Evolutionary conservation across 2,888 invertebrate species (phyloP).

Genomic region (Ornithoptera alexandrae): DNA sequence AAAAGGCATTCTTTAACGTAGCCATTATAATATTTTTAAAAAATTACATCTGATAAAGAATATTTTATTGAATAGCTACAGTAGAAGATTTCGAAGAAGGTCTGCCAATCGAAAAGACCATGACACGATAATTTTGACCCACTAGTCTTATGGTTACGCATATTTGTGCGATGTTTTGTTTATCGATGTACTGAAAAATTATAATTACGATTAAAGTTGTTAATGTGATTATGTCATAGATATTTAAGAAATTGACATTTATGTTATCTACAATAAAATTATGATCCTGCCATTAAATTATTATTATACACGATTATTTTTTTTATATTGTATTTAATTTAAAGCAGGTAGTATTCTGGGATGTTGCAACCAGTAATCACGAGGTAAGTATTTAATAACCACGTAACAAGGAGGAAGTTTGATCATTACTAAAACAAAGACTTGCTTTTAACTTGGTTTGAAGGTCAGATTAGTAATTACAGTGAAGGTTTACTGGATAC

Average conservation of each 20-base stretch:
- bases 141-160: slow-evolving; percentile 6
- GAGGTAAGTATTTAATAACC: neutral
- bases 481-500: slow-evolving; percentile 8
- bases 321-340: neutral
- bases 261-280: neutral
- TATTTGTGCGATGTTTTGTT: neutral
- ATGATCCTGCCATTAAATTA: neutral
- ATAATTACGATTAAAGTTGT: neutral
- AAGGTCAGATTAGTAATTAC: slow-evolving; percentile 1
- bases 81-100: slow-evolving; percentile 15
- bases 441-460: slow-evolving; percentile 12
- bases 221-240: neutral
- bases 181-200: neutral
- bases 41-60: neutral
- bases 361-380: neutral
- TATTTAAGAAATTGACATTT: neutral
- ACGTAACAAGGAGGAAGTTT: neutral
- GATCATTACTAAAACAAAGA: slow-evolving; percentile 13
- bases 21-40: neutral
- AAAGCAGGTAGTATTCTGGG: neutral
- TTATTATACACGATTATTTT: neutral
- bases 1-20: neutral
- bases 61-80: neutral
- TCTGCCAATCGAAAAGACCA: slow-evolving; percentile 18
- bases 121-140: slow-evolving; percentile 21